These are phyloP conservation scores for Chrysocyon brachyurus DNA, from an alignment of 2,797 vertebrate genomes.

Conservation along the genomic window DNA sequence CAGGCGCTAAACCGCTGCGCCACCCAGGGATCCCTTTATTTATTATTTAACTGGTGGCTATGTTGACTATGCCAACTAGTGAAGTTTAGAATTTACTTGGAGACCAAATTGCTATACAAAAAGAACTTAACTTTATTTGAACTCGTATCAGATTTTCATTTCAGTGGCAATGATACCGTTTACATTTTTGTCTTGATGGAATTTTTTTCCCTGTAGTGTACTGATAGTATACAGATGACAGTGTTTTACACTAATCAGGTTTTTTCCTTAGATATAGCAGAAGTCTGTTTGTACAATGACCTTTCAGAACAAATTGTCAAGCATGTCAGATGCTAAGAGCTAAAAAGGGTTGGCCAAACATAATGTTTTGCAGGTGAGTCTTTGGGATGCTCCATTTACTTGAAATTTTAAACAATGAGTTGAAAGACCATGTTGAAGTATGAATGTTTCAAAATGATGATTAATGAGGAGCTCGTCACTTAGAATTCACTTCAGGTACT, in stretches of 20 bases:
- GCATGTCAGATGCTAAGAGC: constrained; percentile 48
- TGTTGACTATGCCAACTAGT: neutral
- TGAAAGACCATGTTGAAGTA: constrained; percentile 83
- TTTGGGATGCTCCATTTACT: constrained; percentile 79
- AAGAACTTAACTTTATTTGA: constrained; percentile 42
- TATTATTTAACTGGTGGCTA: neutral
- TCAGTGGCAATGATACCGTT: constrained; percentile 12
- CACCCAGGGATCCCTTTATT: too few relatives aligned
- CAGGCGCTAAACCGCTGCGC: too few relatives aligned
- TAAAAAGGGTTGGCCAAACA: constrained; percentile 50
- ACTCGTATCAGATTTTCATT: constrained; percentile 55
- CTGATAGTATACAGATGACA: constrained; percentile 52
- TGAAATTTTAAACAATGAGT: constrained; percentile 84
- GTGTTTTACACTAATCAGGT: constrained; percentile 68
- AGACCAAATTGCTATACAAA: neutral
- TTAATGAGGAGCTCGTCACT: constrained; percentile 89
- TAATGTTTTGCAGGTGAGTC: constrained; percentile 75
- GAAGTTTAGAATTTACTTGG: constrained; percentile 60
- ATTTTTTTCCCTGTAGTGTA: neutral
- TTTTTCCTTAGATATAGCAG: neutral
- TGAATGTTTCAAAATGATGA: constrained; percentile 87
- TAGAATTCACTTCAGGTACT: constrained; percentile 88
- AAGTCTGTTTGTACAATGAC: constrained; percentile 61
- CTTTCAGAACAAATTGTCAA: constrained; percentile 77
- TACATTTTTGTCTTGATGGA: constrained; percentile 46